These are phyloP conservation scores for Rhadina sibilatrix DNA, from an alignment of 2,113 vertebrate genomes.

Conservation along the genomic window DNA sequence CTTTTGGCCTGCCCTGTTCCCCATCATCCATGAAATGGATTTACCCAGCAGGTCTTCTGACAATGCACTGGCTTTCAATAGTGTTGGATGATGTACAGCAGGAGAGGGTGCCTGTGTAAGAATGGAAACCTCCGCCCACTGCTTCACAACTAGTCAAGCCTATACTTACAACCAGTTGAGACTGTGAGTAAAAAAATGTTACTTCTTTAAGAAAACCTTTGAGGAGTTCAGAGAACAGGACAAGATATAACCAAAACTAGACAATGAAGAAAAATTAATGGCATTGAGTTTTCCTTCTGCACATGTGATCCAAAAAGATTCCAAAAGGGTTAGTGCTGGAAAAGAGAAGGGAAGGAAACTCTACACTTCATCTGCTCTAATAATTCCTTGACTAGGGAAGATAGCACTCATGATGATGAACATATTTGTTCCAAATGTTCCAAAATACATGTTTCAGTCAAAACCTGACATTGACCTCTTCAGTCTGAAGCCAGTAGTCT, in stretches of 20 bases:
- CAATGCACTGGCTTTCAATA: accelerated
- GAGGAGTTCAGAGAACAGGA: background rate
- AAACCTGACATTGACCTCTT: background rate
- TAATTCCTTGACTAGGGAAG: background rate
- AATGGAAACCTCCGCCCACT: background rate
- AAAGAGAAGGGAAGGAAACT: background rate
- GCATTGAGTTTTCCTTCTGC: background rate
- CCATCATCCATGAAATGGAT: background rate
- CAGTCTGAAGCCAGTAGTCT: background rate
- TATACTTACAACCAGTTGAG: background rate
- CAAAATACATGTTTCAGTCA: background rate
- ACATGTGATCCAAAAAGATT: background rate
- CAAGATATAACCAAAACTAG: background rate
- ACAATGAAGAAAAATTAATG: background rate
- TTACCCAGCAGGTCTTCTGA: background rate
- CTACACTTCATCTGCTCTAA: background rate
- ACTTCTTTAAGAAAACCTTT: background rate
- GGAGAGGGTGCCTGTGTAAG: background rate
- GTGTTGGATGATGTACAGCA: background rate
- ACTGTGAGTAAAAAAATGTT: accelerated
- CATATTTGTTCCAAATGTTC: background rate
- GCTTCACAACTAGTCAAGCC: background rate
- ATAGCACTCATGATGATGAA: background rate
- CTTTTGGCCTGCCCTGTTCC: background rate
- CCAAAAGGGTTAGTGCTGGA: background rate